phyloP scores from a whole-genome alignment of 2,113 vertebrate genomes.

The Rhizomys pruinosus region DNA sequence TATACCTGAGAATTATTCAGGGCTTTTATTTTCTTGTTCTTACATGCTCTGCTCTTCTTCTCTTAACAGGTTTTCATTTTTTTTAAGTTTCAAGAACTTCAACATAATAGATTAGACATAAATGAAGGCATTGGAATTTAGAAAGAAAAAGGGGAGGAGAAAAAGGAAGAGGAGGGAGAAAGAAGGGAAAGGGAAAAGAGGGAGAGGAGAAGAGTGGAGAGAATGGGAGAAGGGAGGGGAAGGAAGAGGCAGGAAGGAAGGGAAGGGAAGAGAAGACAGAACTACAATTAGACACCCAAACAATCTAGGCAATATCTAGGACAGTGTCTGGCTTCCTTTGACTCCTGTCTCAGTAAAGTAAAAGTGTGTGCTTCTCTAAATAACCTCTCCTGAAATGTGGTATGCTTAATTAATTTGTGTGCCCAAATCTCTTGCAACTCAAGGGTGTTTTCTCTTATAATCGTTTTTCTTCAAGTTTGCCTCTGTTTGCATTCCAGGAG shows the following conservation, averaged over 20 bases:
- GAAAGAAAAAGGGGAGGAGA: background rate
- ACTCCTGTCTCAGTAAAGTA: background rate
- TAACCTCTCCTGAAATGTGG: constrained; percentile 8
- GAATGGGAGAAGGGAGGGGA: background rate
- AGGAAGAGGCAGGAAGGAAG: no score
- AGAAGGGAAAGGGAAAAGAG: background rate
- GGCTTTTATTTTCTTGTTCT: constrained; percentile 3
- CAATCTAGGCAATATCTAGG: background rate
- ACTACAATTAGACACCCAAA: background rate
- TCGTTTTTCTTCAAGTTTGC: constrained; percentile 27
- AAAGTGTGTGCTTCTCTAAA: background rate
- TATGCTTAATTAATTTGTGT: background rate
- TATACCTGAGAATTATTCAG: constrained; percentile 1
- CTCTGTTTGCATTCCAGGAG: background rate
- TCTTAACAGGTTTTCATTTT: background rate
- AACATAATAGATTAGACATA: background rate
- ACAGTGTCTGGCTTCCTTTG: background rate
- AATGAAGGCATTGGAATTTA: background rate
- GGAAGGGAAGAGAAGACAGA: no score
- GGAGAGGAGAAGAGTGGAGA: background rate
- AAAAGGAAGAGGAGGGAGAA: background rate
- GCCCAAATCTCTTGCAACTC: background rate
- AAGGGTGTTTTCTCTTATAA: background rate
- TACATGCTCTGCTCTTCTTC: background rate
- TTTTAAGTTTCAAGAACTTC: background rate